Evolutionary conservation across 1,140 invertebrate genomes (phyloP), one percentile per base, ranked within the genome.

Genomic region (Batillaria attramentaria): DNA sequence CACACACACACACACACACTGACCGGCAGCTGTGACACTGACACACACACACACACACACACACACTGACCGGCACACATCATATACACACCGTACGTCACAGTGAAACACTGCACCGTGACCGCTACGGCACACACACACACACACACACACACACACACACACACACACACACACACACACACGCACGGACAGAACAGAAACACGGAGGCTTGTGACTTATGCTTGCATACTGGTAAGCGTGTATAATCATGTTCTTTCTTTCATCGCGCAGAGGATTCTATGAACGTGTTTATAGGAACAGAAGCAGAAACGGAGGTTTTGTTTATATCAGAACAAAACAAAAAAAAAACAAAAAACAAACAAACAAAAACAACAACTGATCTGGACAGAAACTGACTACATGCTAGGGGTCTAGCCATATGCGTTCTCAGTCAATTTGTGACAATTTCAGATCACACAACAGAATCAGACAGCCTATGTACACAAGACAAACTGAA

Each of bases 1-100:
- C 28, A 8, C 6, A n/a, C 18, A 65, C 8, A 31, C 28, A 18
- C 18, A 65, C 18, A 33, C 31, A 33, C 18, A 20, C 31, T 16
- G 31, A 65, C 16, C 31, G 28, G 8, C 31, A 65, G 46, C 10
- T 50, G 46, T 10, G 10, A 13, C 46, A 13, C 46, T 13, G 10
- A 50, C 46, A 50, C 46, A 50, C 46, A 50, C 46, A 50, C 46
- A 50, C 46, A 50, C 46, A 50, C 46, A 50, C 46, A 50, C 46
- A 50, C 46, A 50, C 46, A 50, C 46, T n/a, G n/a, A n/a, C n/a
- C n/a, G n/a, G n/a, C 46, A 50, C 24, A 13, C 46, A 50, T 50
- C 46, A 13, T 50, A 24, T 24, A 50, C 3, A 54, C 50, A 18
- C n/a, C 18, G 3, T 20, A 54, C 18, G 50, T n/a, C 18, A 20